Evolutionary conservation across 2,888 invertebrate species (phyloP).

Genomic region (Eupithecia abbreviata): DNA sequence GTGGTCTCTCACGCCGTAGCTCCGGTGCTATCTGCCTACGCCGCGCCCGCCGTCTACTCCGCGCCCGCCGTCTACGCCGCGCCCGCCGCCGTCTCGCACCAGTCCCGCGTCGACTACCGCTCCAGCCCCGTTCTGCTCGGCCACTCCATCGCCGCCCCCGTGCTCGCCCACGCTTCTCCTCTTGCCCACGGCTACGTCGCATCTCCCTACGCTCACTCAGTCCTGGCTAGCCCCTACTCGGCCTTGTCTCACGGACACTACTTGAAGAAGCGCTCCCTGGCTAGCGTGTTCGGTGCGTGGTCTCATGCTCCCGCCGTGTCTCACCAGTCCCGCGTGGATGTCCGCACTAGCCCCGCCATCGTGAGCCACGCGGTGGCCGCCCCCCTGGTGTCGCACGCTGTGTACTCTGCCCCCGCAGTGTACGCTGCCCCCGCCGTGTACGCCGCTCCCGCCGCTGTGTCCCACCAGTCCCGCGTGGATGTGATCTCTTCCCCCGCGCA

Average conservation of each 20-base stretch:
- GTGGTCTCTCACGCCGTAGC: slow-evolving; percentile 40
- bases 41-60: slow-evolving; percentile 44
- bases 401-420: slow-evolving; percentile 30
- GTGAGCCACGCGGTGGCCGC: slow-evolving; percentile 48
- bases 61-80: slow-evolving; percentile 39
- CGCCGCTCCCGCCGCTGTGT: slow-evolving; percentile 59
- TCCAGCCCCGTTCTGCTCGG: slow-evolving; percentile 58
- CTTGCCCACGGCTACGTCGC: slow-evolving; percentile 52
- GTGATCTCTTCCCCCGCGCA: slow-evolving; percentile 60
- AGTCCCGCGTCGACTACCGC: slow-evolving; percentile 69
- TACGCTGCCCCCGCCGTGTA: slow-evolving; percentile 26
- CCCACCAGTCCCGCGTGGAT: slow-evolving; percentile 70
- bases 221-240: slow-evolving; percentile 54
- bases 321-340: slow-evolving; percentile 67
- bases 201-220: slow-evolving; percentile 62
- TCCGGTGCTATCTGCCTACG: slow-evolving; percentile 39
- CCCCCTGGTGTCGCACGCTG: slow-evolving; percentile 40
- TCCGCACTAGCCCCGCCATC: slow-evolving; percentile 60
- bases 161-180: slow-evolving; percentile 51
- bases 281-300: slow-evolving; percentile 37
- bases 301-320: slow-evolving; percentile 51
- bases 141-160: slow-evolving; percentile 54
- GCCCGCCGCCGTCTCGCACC: slow-evolving; percentile 70
- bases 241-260: slow-evolving; percentile 16
- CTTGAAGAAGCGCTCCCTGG: slow-evolving; percentile 21